A percentile compares a stretch with the other conserved stretches of the same genome.
phyloP scores from a whole-genome alignment of 2,113 vertebrate genomes.

The Callocephalon fimbriatum region DNA sequence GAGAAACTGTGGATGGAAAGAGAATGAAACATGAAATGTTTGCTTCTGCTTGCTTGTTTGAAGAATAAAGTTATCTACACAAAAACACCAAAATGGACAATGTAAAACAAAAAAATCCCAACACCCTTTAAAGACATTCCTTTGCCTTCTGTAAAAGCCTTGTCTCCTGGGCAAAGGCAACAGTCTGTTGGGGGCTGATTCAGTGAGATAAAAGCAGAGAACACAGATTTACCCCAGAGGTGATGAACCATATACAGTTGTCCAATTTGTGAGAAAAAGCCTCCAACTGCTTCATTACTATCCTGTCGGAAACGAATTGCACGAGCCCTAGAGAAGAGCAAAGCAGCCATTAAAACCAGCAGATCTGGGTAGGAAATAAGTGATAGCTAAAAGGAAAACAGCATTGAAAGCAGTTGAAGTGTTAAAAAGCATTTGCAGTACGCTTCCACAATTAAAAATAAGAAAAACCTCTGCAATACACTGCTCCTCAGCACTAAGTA shows the following conservation, averaged over 20 bases:
- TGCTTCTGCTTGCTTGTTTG: neutral
- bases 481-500: neutral
- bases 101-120: neutral
- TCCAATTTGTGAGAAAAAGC: conserved; percentile 98
- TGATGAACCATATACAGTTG: conserved; percentile 96
- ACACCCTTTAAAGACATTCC: neutral
- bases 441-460: neutral
- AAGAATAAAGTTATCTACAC: neutral
- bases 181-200: neutral
- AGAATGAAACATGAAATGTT: neutral
- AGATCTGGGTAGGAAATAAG: neutral
- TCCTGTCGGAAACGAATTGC: conserved; percentile 94
- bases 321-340: conserved; percentile 85
- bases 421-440: neutral
- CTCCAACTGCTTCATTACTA: conserved; percentile 89
- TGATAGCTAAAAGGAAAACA: neutral
- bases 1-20: neutral
- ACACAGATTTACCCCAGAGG: conserved; percentile 87
- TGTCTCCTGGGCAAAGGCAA: neutral
- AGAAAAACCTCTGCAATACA: neutral
- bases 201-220: neutral
- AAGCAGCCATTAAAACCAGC: neutral
- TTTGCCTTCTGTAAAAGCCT: neutral
- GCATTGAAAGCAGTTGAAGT: neutral
- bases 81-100: neutral